phyloP scores from a whole-genome alignment of 2,113 vertebrate genomes.

The Lontra canadensis region DNA sequence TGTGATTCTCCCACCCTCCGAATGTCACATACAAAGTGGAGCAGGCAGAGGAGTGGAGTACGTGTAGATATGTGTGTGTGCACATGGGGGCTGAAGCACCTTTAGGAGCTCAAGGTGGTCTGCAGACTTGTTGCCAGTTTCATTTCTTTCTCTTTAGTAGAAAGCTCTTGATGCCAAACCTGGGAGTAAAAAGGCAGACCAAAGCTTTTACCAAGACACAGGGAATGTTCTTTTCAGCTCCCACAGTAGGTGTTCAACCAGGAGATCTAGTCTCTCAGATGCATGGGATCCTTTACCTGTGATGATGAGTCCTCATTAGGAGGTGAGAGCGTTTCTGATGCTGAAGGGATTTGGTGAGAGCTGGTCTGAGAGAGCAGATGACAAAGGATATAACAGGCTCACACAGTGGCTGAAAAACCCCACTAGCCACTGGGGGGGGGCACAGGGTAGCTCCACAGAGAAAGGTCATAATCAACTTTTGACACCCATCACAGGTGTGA shows the following conservation, averaged over 20 bases:
- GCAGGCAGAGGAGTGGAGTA: background rate
- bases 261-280: background rate
- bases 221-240: background rate
- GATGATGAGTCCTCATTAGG: background rate
- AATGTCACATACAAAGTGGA: background rate
- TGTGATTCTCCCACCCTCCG: background rate
- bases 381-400: background rate
- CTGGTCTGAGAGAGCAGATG: background rate
- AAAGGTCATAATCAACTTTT: background rate
- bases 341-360: background rate
- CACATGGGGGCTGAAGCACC: background rate
- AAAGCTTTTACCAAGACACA: background rate
- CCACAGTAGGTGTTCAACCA: background rate
- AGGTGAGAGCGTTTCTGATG: background rate
- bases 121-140: background rate
- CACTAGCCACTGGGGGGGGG: background rate
- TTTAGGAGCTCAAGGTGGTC: background rate
- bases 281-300: background rate
- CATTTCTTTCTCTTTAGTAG: background rate
- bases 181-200: background rate
- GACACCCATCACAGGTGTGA: background rate
- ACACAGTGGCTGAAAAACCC: accelerated
- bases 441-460: background rate
- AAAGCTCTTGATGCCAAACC: background rate
- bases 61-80: too few species aligned